Evolutionary conservation across 2,888 invertebrate genomes (phyloP).

Genomic region (Rhaphigaster nebulosa): DNA sequence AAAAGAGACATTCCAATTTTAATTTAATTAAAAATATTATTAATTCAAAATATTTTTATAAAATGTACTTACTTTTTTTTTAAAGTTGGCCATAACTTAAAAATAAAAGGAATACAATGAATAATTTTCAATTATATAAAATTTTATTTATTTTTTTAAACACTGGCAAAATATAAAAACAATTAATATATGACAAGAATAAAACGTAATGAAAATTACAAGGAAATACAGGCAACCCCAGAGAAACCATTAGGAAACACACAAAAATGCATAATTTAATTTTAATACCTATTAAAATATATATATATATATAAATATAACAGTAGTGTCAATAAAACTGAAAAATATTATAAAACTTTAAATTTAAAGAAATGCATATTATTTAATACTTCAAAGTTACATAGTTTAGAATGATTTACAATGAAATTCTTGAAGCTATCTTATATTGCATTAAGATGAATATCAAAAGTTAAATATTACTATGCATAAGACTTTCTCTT

Average conservation of each 20-base stretch:
- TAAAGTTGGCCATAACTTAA: not conserved
- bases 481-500: constrained; percentile 13
- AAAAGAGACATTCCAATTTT: not conserved
- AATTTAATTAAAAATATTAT: not conserved
- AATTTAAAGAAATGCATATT: constrained; percentile 43
- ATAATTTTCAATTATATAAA: not conserved
- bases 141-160: not conserved
- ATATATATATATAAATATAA: constrained; percentile 24
- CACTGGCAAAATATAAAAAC: not conserved
- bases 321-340: not conserved
- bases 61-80: not conserved
- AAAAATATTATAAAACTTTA: constrained; percentile 10
- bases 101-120: not conserved
- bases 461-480: constrained; percentile 32
- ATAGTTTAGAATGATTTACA: not conserved
- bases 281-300: not conserved
- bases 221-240: not conserved
- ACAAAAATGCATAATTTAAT: constrained; percentile 17
- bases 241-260: not conserved
- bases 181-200: not conserved
- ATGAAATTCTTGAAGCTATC: constrained; percentile 9
- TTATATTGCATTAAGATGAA: not conserved
- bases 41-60: not conserved
- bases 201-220: not conserved
- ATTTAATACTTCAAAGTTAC: constrained; percentile 31